Evolutionary conservation across 2,113 vertebrate species (phyloP), one percentile per base, ranked within the genome.

Genomic region (Oceanites oceanicus): DNA sequence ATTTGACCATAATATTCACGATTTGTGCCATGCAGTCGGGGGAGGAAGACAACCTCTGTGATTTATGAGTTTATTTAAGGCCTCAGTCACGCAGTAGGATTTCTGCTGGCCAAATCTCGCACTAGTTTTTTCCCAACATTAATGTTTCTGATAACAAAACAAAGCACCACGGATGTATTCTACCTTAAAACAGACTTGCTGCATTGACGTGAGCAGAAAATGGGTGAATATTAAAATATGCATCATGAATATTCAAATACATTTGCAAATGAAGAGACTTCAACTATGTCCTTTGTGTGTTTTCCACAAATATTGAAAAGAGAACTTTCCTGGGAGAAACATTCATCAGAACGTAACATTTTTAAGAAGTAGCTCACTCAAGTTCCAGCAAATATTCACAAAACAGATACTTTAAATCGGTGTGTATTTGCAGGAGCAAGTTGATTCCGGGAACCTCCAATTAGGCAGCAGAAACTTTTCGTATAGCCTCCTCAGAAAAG

Each of bases 241-340:
- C 58, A 29, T 45, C 44, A 77, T 82, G 61, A 92, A 95, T 92
- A 95, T 94, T 92, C 76, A 86, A 81, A 44, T 3, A 2, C 1
- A 2, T 15, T 84, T 92, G 79, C 90, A 96, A 97, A 92, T 77
- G 21, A 94, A 94, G 52, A 90, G 20, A 66, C 59, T 93, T 95
- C 82, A 88, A 55, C 75, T 52, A 75, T 49, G 79, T 88, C 93
- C 79, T 95, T 81, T 81, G 90, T 83, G 88, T 42, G 9, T 71
- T 88, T 91, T 94, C 59, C 68, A 81, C 86, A 90, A 94, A 96
- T 86, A 91, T 25, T 65, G 79, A 95, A 83, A 70, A 29, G 56
- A 32, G 34, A 94, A 45, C 56, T 91, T 94, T 63, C 92, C 52
- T 44, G 76, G 65, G 72, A 93, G 79, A 71, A 80, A 56, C n/a